Conservation (phyloP, 2,113 vertebrate genomes). For the Cygnus buccinator region DNA sequence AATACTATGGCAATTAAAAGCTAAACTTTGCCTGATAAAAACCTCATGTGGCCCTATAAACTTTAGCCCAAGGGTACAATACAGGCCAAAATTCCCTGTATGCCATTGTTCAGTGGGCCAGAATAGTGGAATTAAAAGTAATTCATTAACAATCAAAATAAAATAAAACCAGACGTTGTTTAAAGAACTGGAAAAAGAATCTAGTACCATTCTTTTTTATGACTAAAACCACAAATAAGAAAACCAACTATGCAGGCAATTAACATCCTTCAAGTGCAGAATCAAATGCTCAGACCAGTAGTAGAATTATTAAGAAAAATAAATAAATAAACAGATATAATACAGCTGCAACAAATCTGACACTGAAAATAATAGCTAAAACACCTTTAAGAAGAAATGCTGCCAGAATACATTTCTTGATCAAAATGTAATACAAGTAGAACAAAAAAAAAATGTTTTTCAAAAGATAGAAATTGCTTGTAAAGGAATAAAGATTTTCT, state of each 20-base stretch:
- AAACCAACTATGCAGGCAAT: neutral
- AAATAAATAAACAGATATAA: neutral
- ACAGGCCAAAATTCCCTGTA: neutral
- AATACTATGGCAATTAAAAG: neutral
- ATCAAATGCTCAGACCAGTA: neutral
- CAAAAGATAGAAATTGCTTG: neutral
- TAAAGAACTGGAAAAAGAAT: neutral
- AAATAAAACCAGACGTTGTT: neutral
- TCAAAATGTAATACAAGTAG: neutral
- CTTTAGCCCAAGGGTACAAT: neutral
- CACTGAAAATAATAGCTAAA: neutral
- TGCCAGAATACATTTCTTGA: neutral
- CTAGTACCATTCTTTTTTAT: neutral
- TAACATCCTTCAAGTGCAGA: neutral
- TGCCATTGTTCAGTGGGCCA: neutral
- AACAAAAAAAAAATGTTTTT: neutral
- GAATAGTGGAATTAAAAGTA: neutral
- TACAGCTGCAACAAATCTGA: neutral
- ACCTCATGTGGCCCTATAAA: neutral
- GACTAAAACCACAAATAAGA: neutral
- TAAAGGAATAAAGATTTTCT: neutral
- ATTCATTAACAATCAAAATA: conserved; percentile 3
- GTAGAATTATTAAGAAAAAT: neutral
- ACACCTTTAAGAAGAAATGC: neutral
- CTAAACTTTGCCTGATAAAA: neutral